phyloP scores from a whole-genome alignment of 1,140 invertebrate genomes.

The Drepana arcuata region DNA sequence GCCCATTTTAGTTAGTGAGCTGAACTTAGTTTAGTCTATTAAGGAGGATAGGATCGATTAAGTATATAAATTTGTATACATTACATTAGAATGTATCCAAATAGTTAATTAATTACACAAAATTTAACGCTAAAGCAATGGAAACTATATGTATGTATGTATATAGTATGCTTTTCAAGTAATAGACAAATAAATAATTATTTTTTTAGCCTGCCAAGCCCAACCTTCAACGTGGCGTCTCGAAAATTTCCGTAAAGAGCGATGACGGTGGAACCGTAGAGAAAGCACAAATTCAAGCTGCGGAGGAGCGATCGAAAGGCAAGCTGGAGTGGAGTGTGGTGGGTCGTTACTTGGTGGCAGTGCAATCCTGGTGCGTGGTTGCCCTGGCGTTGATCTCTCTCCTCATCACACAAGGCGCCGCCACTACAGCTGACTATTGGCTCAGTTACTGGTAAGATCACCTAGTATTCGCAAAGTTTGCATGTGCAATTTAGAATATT shows the following conservation, averaged over 20 bases:
- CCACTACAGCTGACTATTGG: constrained; percentile 85
- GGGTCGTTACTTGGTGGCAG: constrained; percentile 78
- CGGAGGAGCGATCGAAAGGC: constrained; percentile 72
- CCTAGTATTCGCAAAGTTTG: constrained; percentile 16
- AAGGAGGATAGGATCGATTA: no score
- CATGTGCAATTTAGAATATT: no score
- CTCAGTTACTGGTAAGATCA: constrained; percentile 80
- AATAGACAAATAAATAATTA: no score
- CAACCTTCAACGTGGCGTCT: constrained; percentile 42
- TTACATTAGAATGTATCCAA: no score
- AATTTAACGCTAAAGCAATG: no score
- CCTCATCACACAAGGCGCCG: constrained; percentile 78
- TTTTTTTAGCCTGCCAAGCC: no score
- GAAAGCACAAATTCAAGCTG: constrained; percentile 47
- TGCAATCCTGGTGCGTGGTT: constrained; percentile 75
- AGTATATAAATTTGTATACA: no score
- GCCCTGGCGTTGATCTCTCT: constrained; percentile 73
- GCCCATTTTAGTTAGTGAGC: no score
- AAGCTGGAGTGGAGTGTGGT: constrained; percentile 74
- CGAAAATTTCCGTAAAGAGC: constrained; percentile 35
- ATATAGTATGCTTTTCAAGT: no score
- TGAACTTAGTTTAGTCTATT: no score
- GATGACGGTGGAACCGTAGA: constrained; percentile 43
- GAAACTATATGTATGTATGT: no score
- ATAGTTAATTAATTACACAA: no score